These are phyloP conservation scores for Cynodonichthys magdalenae DNA, from an alignment of 2,797 vertebrate species.

Conservation along the genomic window DNA sequence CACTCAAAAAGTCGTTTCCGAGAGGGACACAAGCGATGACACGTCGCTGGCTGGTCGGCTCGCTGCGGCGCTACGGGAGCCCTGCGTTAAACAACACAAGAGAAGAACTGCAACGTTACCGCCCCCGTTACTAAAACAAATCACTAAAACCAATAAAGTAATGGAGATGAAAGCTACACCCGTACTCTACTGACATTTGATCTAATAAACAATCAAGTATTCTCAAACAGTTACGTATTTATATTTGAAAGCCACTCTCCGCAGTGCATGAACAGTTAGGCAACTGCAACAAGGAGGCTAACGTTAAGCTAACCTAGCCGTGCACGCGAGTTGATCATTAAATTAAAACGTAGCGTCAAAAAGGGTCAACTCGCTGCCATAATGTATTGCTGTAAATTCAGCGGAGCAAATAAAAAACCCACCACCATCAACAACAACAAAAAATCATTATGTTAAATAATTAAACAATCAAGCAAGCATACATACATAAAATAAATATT, in stretches of 20 bases:
- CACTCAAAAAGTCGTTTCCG: constrained; percentile 54
- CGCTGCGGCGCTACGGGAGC: constrained; percentile 80
- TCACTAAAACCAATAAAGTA: neutral
- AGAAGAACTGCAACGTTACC: constrained; percentile 33
- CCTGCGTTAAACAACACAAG: constrained; percentile 57
- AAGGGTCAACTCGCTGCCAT: neutral
- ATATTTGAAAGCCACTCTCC: neutral
- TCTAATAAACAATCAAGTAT: neutral
- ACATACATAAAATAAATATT: neutral
- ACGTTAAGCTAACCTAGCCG: neutral
- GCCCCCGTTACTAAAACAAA: neutral
- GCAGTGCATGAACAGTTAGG: neutral
- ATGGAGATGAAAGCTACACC: too few relatives aligned
- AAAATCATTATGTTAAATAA: neutral
- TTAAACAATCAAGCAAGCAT: too few relatives aligned
- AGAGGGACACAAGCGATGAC: constrained; percentile 67
- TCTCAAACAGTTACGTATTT: neutral
- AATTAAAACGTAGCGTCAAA: neutral
- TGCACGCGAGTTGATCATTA: constrained; percentile 1
- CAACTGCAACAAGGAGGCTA: constrained; percentile 8
- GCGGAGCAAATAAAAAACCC: too few relatives aligned
- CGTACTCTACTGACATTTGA: too few relatives aligned
- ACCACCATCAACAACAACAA: too few relatives aligned
- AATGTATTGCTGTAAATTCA: neutral
- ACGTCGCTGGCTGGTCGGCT: constrained; percentile 69